Conservation (phyloP, 2,113 vertebrate species). For the Albula glossodonta region DNA sequence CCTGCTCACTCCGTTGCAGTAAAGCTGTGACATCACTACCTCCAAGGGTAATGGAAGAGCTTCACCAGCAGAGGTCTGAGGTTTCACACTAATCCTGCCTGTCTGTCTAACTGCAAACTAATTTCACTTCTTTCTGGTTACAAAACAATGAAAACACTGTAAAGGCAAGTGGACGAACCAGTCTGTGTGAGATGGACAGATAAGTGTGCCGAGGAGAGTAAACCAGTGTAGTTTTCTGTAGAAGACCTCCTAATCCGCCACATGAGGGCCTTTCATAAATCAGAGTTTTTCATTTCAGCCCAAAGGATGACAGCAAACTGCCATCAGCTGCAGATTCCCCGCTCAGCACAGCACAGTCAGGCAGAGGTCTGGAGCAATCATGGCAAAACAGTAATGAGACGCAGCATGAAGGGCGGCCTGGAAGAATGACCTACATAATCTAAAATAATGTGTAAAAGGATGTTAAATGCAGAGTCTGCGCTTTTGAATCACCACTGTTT, state of each 20-base stretch:
- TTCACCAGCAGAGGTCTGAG: background rate
- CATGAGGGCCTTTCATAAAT: background rate
- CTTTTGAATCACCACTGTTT: background rate
- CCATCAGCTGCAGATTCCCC: background rate
- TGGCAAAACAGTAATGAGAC: background rate
- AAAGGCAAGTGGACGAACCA: background rate
- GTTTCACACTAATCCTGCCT: background rate
- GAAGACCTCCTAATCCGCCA: background rate
- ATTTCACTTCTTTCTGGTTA: background rate
- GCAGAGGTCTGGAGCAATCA: background rate
- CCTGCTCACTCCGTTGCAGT: too few relatives aligned
- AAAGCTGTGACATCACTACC: background rate
- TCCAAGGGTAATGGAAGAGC: background rate
- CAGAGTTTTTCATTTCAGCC: background rate
- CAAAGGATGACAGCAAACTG: background rate
- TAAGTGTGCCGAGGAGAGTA: background rate
- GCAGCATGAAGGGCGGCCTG: background rate
- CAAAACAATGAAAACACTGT: background rate
- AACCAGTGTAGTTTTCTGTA: background rate
- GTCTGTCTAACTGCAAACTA: background rate
- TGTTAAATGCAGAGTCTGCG: conserved; percentile 9
- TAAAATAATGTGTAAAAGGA: conserved; percentile 6
- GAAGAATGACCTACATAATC: conserved; percentile 48
- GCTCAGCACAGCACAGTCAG: background rate
- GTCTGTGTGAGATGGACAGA: background rate